Evolutionary conservation across 2,888 invertebrate species (phyloP).

Genomic region (Chloromyia formosa): DNA sequence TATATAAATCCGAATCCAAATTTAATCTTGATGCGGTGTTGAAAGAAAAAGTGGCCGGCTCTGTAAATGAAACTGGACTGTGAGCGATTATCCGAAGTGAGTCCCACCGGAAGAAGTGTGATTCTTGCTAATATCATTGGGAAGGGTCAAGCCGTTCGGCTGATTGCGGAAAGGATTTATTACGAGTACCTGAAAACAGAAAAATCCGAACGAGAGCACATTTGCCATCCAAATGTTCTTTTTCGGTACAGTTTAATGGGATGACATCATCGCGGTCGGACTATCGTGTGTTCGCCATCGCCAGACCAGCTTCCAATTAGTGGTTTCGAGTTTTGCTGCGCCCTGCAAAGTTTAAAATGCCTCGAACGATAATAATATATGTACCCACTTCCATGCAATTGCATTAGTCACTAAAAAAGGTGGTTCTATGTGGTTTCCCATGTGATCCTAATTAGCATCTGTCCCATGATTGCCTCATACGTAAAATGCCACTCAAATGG

Average conservation of each 20-base stretch:
- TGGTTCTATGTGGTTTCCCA: not conserved
- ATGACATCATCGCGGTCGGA: conserved; percentile 39
- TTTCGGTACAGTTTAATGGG: conserved; percentile 18
- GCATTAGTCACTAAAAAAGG: conserved; percentile 10
- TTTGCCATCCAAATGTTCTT: not conserved
- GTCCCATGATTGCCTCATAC: not conserved
- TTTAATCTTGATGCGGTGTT: not conserved
- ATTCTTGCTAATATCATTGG: not conserved
- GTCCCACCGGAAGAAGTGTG: not conserved
- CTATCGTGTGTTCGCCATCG: not conserved
- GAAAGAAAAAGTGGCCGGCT: conserved; percentile 2
- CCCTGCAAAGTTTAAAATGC: not conserved
- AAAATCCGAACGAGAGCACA: not conserved
- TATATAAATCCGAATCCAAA: not conserved
- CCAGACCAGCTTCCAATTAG: conserved; percentile 9
- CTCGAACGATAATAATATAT: not conserved
- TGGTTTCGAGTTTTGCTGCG: not conserved
- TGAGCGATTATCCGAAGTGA: not conserved
- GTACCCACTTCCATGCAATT: not conserved
- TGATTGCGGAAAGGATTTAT: not conserved
- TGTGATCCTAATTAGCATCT: not conserved
- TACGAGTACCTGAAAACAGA: not conserved
- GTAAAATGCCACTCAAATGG: not conserved
- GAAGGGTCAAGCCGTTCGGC: not conserved
- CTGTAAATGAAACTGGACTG: not conserved